These are phyloP conservation scores for Amphimedon queenslandica DNA, from an alignment of 37 sponge, comb jelly and placozoan genomes.

Conservation along the genomic window DNA sequence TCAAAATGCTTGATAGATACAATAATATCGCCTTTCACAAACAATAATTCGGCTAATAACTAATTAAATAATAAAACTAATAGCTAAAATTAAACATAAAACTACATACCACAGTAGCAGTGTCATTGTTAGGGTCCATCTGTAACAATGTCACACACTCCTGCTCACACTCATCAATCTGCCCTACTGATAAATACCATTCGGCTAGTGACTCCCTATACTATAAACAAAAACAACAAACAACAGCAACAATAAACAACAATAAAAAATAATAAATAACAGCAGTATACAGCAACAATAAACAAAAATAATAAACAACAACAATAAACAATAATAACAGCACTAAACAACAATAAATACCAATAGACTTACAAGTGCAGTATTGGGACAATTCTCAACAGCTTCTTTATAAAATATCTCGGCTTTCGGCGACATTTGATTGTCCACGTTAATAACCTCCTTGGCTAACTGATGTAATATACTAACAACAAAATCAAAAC, in stretches of 20 bases:
- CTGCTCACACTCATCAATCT: constrained; percentile 82
- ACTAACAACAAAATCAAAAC: constrained; percentile 7
- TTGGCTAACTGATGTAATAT: background rate
- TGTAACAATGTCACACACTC: constrained; percentile 75
- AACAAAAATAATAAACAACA: background rate
- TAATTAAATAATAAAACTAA: too few relatives aligned
- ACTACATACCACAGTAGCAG: constrained; percentile 69
- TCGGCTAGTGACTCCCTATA: constrained; percentile 76
- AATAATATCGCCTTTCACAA: constrained; percentile 45
- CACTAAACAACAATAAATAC: too few relatives aligned
- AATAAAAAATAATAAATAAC: background rate
- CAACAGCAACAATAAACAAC: constrained; percentile 1
- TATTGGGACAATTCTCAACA: background rate
- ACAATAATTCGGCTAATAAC: constrained; percentile 79
- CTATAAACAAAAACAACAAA: background rate
- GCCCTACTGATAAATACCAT: constrained; percentile 54
- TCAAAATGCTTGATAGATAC: constrained; percentile 71
- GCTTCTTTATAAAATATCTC: background rate
- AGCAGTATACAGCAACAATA: background rate
- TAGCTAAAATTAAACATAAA: too few relatives aligned
- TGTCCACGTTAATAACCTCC: background rate
- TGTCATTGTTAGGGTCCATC: constrained; percentile 63
- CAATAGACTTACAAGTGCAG: background rate
- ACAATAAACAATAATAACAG: too few relatives aligned
- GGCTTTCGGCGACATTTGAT: background rate